Evolutionary conservation across 2,113 vertebrate genomes (phyloP), one percentile per base, ranked within the genome.

Genomic region (Pimephales promelas): DNA sequence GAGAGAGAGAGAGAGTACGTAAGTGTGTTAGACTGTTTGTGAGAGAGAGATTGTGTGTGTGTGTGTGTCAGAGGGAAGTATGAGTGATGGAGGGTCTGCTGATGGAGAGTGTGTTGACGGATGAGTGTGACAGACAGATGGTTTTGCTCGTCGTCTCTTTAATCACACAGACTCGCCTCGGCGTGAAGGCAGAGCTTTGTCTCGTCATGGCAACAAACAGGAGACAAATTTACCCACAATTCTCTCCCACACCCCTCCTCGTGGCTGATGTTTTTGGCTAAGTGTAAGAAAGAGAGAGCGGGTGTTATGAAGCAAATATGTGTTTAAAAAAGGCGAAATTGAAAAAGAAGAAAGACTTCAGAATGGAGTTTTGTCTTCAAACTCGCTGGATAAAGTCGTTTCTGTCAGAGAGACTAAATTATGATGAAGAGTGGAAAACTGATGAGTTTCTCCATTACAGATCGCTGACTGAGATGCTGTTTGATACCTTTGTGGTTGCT

Each of bases 111-210:
- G 90, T 85, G 89, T 91, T 94, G 94, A 95, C 93, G 92, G 94
- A 95, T 95, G 94, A 90, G 92, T 93, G 92, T 95, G 94, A 95
- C 94, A 94, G 93, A 92, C 94, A 95, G 94, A 95, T 95, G 94
- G 93, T 94, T 95, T 94, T 93, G 91, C 92, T 93, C 93, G 93
- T 94, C 92, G 90, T 94, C 91, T 93, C 92, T 94, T 95, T 95
- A 95, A 95, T 95, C 94, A 95, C 93, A 92, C 86, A 89, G 92
- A 94, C 90, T 92, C 93, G 93, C 90, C 92, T 92, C 87, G 90
- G 93, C 92, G 91, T 93, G 93, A 93, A 93, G 92, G 88, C 40
- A 83, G 88, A 91, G 93, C 92, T 94, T 92, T 90, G 93, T 94
- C 94, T 94, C 93, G 94, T 95, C 93, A 93, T 89, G 90, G 92